Evolutionary conservation across 2,888 invertebrate genomes (phyloP).

Genomic region (Pseudococcus longispinus): DNA sequence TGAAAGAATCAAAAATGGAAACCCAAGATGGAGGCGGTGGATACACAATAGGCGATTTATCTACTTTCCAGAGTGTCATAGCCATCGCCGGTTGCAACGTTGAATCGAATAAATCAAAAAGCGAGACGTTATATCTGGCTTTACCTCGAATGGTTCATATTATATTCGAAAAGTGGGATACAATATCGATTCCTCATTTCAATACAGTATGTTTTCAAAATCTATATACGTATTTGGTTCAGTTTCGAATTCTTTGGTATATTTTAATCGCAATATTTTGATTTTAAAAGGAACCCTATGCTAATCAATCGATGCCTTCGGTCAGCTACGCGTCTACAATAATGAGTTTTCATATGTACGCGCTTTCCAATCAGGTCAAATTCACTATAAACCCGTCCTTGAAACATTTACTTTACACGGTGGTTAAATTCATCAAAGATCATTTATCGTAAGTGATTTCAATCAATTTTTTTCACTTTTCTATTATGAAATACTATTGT

Average conservation of each 20-base stretch:
- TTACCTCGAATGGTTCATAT: slow-evolving; percentile 48
- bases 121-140: slow-evolving; percentile 46
- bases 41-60: slow-evolving; percentile 42
- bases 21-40: not conserved
- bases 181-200: slow-evolving; percentile 49
- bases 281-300: slow-evolving; percentile 41
- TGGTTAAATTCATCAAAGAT: slow-evolving; percentile 72
- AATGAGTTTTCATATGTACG: slow-evolving; percentile 72
- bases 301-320: slow-evolving; percentile 69
- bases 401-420: slow-evolving; percentile 71
- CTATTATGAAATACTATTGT: not conserved
- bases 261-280: not conserved
- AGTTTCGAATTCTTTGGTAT: not conserved
- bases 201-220: slow-evolving; percentile 7
- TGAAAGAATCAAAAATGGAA: slow-evolving; percentile 48
- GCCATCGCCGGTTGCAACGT: slow-evolving; percentile 46
- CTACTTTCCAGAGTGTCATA: slow-evolving; percentile 50
- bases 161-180: slow-evolving; percentile 52
- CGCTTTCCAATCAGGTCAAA: slow-evolving; percentile 69
- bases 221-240: not conserved
- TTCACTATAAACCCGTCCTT: slow-evolving; percentile 67
- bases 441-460: slow-evolving; percentile 65
- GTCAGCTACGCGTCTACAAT: slow-evolving; percentile 83
- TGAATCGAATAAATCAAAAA: slow-evolving; percentile 49
- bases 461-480: not conserved